These are phyloP conservation scores for Macrosoma leucophasiata DNA, from an alignment of 2,888 invertebrate species.

Conservation along the genomic window DNA sequence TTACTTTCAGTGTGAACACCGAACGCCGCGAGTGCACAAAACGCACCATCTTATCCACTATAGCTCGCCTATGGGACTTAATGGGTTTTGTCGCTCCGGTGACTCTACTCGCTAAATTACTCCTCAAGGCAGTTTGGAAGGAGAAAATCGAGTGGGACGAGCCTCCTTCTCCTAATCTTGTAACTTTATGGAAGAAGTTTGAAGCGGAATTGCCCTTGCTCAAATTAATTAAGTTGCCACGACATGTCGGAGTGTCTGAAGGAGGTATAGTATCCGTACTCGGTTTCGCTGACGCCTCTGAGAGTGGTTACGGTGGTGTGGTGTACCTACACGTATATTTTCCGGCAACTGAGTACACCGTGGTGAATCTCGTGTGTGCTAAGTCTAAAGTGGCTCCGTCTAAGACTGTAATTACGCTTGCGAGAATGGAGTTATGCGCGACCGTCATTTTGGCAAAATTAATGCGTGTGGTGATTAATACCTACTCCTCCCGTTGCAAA, in stretches of 20 bases:
- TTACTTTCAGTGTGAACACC: slow-evolving; percentile 5
- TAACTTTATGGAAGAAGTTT: slow-evolving; percentile 1
- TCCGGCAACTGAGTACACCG: too few relatives aligned
- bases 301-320: too few relatives aligned
- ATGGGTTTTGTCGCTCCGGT: slow-evolving; percentile 8
- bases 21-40: slow-evolving; percentile 3
- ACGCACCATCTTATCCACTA: slow-evolving; percentile 2
- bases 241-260: slow-evolving; percentile 2
- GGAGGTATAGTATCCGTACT: too few relatives aligned
- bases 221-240: slow-evolving; percentile 1
- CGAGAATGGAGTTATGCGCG: slow-evolving; percentile 9
- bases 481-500: background rate
- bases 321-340: too few relatives aligned
- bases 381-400: slow-evolving; percentile 9
- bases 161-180: background rate
- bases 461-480: slow-evolving; percentile 4
- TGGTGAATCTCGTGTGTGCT: slow-evolving; percentile 6
- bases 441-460: slow-evolving; percentile 2
- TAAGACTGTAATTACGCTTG: slow-evolving; percentile 5
- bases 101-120: slow-evolving; percentile 3
- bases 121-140: slow-evolving; percentile 3
- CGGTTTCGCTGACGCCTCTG: too few relatives aligned
- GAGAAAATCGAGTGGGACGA: slow-evolving; percentile 4
- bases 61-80: slow-evolving; percentile 7
- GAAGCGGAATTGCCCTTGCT: background rate